Percentiles rank a stretch among this genome's conserved stretches.
Evolutionary conservation across 2,113 vertebrate genomes (phyloP).

Genomic region (Microtus richardsoni): DNA sequence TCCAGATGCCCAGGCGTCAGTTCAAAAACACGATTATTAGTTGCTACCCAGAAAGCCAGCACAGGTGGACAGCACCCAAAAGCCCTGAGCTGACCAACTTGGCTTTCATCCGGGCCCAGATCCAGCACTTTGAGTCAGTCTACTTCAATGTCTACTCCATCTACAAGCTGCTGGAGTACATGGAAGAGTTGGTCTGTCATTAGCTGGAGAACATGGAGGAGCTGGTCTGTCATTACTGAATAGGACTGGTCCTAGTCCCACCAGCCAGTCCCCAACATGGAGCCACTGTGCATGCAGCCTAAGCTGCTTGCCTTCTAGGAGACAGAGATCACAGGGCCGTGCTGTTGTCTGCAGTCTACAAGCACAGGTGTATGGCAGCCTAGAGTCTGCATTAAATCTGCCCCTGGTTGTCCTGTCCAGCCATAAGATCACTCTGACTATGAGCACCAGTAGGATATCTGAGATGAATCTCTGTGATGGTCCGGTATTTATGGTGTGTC

Average conservation of each 20-base stretch:
- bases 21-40: not conserved
- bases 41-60: not conserved
- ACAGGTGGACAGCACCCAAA: not conserved
- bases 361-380: not conserved
- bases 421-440: not conserved
- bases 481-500: not conserved
- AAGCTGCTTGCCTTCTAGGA: not conserved
- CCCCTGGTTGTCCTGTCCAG: not conserved
- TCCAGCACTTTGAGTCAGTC: not conserved
- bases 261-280: not conserved
- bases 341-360: not conserved
- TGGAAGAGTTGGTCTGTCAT: not conserved
- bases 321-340: not conserved
- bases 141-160: not conserved
- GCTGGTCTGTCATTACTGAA: not conserved
- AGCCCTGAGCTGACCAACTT: not conserved
- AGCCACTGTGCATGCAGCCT: not conserved
- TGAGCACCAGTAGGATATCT: not conserved
- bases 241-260: too few relatives aligned
- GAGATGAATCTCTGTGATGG: not conserved
- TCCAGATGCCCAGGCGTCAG: not conserved
- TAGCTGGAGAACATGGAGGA: not conserved
- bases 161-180: not conserved
- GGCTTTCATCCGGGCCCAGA: not conserved
- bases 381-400: not conserved